Evolutionary conservation across 2,888 invertebrate genomes (phyloP).

Genomic region (Leuctra nigra): DNA sequence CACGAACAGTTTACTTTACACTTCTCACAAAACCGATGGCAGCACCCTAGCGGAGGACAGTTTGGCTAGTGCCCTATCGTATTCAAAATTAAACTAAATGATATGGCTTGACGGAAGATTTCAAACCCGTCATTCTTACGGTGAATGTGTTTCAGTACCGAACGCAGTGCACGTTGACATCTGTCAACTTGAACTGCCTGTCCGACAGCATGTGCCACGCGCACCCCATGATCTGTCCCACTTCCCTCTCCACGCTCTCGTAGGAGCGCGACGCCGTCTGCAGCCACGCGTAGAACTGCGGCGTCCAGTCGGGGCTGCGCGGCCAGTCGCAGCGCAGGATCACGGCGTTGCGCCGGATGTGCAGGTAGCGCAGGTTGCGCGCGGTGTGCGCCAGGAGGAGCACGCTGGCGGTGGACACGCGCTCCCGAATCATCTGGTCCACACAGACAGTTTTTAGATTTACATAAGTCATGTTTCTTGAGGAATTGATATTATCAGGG

Average conservation of each 20-base stretch:
- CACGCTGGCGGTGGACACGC: conserved; percentile 69
- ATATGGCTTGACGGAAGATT: too few species aligned
- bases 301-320: conserved; percentile 56
- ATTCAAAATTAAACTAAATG: too few species aligned
- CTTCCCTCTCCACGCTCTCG: conserved; percentile 56
- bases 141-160: too few species aligned
- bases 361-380: conserved; percentile 52
- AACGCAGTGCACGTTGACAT: conserved; percentile 17
- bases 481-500: too few species aligned
- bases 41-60: too few species aligned
- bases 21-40: too few species aligned
- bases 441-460: too few species aligned
- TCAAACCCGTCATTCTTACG: too few species aligned
- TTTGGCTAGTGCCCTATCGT: too few species aligned
- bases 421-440: conserved; percentile 59
- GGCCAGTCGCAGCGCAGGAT: conserved; percentile 64
- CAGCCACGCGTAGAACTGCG: conserved; percentile 61
- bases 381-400: conserved; percentile 60
- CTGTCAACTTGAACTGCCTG: conserved; percentile 48
- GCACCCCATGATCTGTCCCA: conserved; percentile 59
- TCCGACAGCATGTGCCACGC: conserved; percentile 62
- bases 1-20: too few species aligned
- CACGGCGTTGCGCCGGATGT: conserved; percentile 64
- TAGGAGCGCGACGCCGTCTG: conserved; percentile 55
- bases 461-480: too few species aligned